phyloP scores from a whole-genome alignment of 2,888 invertebrate genomes.

The Orgyia antiqua region DNA sequence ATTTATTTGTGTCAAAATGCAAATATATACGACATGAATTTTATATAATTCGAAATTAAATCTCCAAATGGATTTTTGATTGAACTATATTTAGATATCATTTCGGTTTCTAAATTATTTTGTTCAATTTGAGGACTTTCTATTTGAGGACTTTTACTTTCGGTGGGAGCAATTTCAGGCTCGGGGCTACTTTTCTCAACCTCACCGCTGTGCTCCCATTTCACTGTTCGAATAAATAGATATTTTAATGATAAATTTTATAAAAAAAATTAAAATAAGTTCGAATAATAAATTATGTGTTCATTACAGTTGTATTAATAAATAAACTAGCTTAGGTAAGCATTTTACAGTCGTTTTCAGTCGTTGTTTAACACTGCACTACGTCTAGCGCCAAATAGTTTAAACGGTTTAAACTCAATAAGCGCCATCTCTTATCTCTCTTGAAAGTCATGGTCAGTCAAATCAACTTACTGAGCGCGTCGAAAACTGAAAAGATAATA shows the following conservation, averaged over 20 bases:
- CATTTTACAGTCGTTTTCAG: not conserved
- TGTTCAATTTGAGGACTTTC: not conserved
- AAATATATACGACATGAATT: conserved; percentile 17
- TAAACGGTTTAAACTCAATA: no score
- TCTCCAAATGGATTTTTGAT: conserved; percentile 8
- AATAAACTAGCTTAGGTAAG: not conserved
- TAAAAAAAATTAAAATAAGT: not conserved
- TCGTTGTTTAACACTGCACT: no score
- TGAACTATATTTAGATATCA: conserved; percentile 1
- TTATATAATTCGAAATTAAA: conserved; percentile 14
- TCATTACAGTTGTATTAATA: not conserved
- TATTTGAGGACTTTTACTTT: not conserved
- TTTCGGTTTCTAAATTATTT: not conserved
- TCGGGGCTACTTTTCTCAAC: not conserved
- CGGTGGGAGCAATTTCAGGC: not conserved
- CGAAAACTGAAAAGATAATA: conserved; percentile 17
- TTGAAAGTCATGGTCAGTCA: no score
- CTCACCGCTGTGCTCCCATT: conserved; percentile 9
- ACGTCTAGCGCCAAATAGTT: no score
- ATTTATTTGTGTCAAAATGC: conserved; percentile 1
- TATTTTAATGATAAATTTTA: not conserved
- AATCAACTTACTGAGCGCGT: conserved; percentile 15
- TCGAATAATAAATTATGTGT: not conserved
- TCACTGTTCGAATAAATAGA: conserved; percentile 13
- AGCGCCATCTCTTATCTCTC: no score